A percentile compares a stretch with the other conserved stretches of the same genome.
These are phyloP conservation scores for Elephas maximus DNA, from an alignment of 2,113 vertebrate species.

Conservation along the genomic window DNA sequence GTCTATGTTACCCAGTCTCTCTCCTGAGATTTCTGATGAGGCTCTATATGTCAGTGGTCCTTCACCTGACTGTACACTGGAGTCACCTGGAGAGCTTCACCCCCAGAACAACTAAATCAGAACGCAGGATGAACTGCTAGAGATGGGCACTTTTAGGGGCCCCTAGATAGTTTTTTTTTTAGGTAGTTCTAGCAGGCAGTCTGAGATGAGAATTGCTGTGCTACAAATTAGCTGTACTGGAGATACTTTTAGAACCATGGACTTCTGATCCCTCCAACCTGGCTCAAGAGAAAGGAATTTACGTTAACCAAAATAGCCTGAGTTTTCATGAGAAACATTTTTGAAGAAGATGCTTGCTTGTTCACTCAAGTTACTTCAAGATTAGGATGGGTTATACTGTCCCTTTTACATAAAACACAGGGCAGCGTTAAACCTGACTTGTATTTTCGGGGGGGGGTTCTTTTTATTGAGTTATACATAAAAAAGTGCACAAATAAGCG, in stretches of 20 bases:
- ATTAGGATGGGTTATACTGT: constrained; percentile 54
- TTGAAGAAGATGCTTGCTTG: constrained; percentile 60
- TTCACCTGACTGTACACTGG: neutral
- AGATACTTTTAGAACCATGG: constrained; percentile 49
- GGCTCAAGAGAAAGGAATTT: constrained; percentile 53
- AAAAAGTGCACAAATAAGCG: constrained; percentile 3
- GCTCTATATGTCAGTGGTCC: neutral
- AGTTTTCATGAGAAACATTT: constrained; percentile 57
- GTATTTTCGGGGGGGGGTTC: neutral
- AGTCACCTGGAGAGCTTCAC: neutral
- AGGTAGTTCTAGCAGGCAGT: neutral
- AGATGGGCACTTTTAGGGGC: constrained; percentile 44
- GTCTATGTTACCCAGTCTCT: neutral
- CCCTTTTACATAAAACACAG: constrained; percentile 54
- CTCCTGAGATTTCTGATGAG: constrained; percentile 47
- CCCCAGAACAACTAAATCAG: neutral
- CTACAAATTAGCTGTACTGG: neutral
- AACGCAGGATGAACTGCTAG: constrained; percentile 24
- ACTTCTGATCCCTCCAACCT: constrained; percentile 24
- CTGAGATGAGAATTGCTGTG: constrained; percentile 46
- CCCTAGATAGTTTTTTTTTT: neutral
- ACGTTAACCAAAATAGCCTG: constrained; percentile 21
- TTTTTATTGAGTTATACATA: constrained; percentile 36
- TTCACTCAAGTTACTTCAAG: constrained; percentile 64
- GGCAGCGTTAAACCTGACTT: constrained; percentile 17